Base-by-base conservation (phyloP, 2,888 invertebrate species). In the Conistra vaccinii region DNA sequence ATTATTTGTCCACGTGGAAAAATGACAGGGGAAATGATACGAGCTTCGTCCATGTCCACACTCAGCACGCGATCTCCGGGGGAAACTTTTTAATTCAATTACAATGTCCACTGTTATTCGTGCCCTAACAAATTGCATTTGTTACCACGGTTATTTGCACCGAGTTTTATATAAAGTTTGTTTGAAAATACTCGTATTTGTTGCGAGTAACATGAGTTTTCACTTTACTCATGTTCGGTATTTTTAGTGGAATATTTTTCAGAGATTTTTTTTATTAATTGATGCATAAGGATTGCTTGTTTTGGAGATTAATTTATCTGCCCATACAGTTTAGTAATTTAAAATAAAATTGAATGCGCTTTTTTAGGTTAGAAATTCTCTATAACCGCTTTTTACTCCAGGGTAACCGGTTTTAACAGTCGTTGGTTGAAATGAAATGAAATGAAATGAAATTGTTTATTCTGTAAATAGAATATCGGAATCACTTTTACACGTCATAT, bases 21-120 rank as follows among this genome's bases (percentile, higher is more conserved):
- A 76, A 76, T 66, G 48, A 78, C 67, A 57, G 29, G 62, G 74
- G 39, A 35, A 57, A 26, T 69, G 78, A 79, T 55, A 84, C 53
- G 23, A 42, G 51, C 55, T 32, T 32, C 32, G 68, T 55, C 66
- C 32, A 17, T 17, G 69, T 72, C 66, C 69, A 26, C 48, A 53
- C 35, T 58, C 69, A 26, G 26, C 83, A 74, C 76, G 80, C 86
- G 69, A 81, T 71, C 80, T 85, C 85, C 80, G 51, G 74, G 81
- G 87, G 66, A 79, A 71, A 89, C 88, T 83, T 90, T 91, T 91
- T 90, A 90, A 91, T 91, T 91, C 86, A 84, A 88, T 91, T 90
- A 88, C 78, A 55, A 73, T 78, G 78, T 77, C 83, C 69, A 76
- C 76, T 76, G 85, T 88, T 87, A 87, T 88, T 86, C 73, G 85